A percentile compares a stretch with the other conserved stretches of the same genome.
These are phyloP conservation scores for Mythimna pallens DNA, from an alignment of 2,888 invertebrate species.

Conservation along the genomic window DNA sequence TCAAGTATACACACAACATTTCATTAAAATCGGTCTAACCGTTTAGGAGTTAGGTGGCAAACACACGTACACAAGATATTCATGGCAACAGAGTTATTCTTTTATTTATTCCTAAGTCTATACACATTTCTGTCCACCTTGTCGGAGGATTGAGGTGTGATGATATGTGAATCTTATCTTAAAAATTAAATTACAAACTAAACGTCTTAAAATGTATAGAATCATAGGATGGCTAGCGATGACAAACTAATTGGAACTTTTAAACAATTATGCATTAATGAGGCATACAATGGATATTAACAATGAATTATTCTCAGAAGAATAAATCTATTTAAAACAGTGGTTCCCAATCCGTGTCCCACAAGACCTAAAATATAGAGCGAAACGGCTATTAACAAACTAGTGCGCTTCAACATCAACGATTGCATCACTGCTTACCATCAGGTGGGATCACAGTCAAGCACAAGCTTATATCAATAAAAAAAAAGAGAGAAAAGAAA, in stretches of 20 bases:
- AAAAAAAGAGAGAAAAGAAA: too few species aligned
- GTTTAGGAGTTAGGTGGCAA: too few species aligned
- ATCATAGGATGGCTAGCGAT: constrained; percentile 6
- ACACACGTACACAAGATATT: not conserved
- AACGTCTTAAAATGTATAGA: not conserved
- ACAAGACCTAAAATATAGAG: too few species aligned
- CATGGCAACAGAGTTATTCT: not conserved
- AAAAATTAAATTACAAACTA: not conserved
- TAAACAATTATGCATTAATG: not conserved
- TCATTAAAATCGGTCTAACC: too few species aligned
- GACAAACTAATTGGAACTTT: not conserved
- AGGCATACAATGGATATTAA: constrained; percentile 5
- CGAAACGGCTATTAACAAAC: too few species aligned
- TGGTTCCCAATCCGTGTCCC: too few species aligned
- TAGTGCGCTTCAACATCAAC: too few species aligned
- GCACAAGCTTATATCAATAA: too few species aligned
- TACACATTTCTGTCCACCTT: not conserved
- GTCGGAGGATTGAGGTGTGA: not conserved
- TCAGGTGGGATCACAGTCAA: too few species aligned
- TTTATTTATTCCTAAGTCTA: not conserved
- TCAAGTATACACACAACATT: too few species aligned
- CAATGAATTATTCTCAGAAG: not conserved
- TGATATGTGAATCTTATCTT: not conserved
- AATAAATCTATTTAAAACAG: not conserved
- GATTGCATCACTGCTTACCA: too few species aligned